phyloP scores from a whole-genome alignment of 2,888 invertebrate genomes.

The Ischnus inquisitorius region DNA sequence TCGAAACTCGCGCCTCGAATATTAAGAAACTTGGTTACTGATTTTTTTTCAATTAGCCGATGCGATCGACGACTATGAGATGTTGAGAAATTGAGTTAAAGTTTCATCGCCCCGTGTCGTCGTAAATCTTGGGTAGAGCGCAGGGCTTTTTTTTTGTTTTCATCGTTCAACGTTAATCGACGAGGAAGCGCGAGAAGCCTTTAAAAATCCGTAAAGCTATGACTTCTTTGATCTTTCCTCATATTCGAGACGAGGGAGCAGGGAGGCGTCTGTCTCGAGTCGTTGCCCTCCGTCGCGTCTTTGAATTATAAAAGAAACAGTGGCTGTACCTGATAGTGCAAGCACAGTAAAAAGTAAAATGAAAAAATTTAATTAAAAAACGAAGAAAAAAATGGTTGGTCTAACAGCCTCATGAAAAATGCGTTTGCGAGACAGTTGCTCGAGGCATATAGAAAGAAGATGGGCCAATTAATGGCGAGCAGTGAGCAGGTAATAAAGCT shows the following conservation, averaged over 20 bases:
- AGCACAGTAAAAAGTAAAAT: slow-evolving; percentile 10
- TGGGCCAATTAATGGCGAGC: slow-evolving; percentile 63
- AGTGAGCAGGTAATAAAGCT: slow-evolving; percentile 67
- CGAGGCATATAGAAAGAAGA: slow-evolving; percentile 28
- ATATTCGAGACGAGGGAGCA: neutral
- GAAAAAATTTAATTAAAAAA: slow-evolving; percentile 7
- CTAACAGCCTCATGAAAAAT: slow-evolving; percentile 61
- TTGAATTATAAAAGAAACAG: slow-evolving; percentile 59
- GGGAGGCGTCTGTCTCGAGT: slow-evolving; percentile 1
- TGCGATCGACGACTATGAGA: neutral
- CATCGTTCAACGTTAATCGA: neutral
- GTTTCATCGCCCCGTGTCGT: neutral
- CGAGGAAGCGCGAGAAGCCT: neutral
- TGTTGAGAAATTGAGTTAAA: neutral
- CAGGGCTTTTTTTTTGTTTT: neutral
- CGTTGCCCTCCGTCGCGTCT: slow-evolving; percentile 19
- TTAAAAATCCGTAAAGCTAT: slow-evolving; percentile 33
- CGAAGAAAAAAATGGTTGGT: slow-evolving; percentile 46
- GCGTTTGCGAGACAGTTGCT: slow-evolving; percentile 43
- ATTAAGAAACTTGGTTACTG: neutral
- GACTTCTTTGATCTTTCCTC: slow-evolving; percentile 58
- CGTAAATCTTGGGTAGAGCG: neutral
- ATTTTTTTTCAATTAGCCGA: neutral
- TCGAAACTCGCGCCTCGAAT: neutral
- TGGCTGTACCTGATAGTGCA: neutral